Base-by-base conservation (phyloP, 1,140 invertebrate genomes). In the Drosophila simulans region DNA sequence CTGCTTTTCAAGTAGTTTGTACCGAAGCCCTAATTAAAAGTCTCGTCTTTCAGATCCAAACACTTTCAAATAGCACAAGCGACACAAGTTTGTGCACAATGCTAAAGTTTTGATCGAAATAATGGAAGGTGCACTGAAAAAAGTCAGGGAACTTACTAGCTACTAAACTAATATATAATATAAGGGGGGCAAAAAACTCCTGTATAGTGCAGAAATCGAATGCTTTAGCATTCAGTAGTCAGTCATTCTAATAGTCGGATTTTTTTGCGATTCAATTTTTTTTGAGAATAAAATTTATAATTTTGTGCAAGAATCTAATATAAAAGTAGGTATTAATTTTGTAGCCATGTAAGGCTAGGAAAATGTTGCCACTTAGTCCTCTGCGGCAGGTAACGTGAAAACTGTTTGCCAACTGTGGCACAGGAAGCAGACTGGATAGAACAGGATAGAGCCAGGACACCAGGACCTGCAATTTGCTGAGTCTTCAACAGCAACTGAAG, bases 391-490 rank as follows among this genome's bases (percentile, higher is more conserved):
- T 64, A 64, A 77, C 45, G 80, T 77, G 56, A 51, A 81, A 77
- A 64, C 56, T 64, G 63, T 68, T 55, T 68, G 63, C 63, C 64
- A 43, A 65, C 63, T 37, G 12, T 57, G 43, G 43, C 35, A 48
- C 43, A 40, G 63, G 43, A 66, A 66, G 51, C 35, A 25, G 48
- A 65, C 40, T 69, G 42, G 48, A 46, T 68, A 63, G 58, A 49
- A 42, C 40, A 63, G 63, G 58, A 64, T 43, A 45, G 56, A 45
- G 57, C 15, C 20, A 27, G 40, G 39, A n/a, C 39, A 27, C 52
- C 10, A 53, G 63, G 48, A 42, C 51, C 54, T 58, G 59, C 77
- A 78, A 75, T 74, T 82, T 65, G 70, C 48, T 58, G 57, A 43
- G 68, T 56, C 27, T 80, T 68, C 43, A 52, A 20, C 45, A 20